Conservation (phyloP, 2,888 invertebrate species). For the Drosophila kokeensis region DNA sequence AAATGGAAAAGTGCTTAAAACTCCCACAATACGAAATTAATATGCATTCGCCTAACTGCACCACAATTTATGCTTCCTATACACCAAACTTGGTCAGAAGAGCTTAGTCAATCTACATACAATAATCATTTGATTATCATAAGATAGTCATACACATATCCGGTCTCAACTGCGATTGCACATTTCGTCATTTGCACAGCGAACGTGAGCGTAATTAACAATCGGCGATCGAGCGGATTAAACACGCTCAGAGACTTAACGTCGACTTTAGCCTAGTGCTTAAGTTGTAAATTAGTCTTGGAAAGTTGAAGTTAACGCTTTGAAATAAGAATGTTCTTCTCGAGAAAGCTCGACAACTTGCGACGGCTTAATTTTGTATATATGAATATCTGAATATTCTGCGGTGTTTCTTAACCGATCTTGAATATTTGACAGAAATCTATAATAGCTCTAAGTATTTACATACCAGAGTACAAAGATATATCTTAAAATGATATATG, state of each 20-base stretch:
- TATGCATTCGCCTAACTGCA: slow-evolving; percentile 20
- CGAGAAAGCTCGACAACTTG: not conserved
- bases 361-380: not conserved
- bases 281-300: not conserved
- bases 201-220: slow-evolving; percentile 45
- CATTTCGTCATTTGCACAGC: slow-evolving; percentile 14
- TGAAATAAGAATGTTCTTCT: not conserved
- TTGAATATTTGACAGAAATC: not conserved
- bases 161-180: slow-evolving; percentile 27
- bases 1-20: slow-evolving; percentile 2
- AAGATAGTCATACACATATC: slow-evolving; percentile 52
- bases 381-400: not conserved
- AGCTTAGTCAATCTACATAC: slow-evolving; percentile 36
- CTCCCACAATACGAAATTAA: slow-evolving; percentile 28
- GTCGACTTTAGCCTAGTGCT: not conserved
- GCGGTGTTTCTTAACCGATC: not conserved
- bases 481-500: not conserved
- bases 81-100: slow-evolving; percentile 49
- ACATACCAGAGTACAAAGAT: not conserved
- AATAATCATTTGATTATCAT: slow-evolving; percentile 46
- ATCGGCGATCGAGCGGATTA: slow-evolving; percentile 14
- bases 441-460: not conserved
- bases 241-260: not conserved
- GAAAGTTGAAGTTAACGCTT: not conserved
- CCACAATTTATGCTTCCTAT: slow-evolving; percentile 58